Conservation (phyloP, 2,797 vertebrate species). For the Sebastes variabilis region DNA sequence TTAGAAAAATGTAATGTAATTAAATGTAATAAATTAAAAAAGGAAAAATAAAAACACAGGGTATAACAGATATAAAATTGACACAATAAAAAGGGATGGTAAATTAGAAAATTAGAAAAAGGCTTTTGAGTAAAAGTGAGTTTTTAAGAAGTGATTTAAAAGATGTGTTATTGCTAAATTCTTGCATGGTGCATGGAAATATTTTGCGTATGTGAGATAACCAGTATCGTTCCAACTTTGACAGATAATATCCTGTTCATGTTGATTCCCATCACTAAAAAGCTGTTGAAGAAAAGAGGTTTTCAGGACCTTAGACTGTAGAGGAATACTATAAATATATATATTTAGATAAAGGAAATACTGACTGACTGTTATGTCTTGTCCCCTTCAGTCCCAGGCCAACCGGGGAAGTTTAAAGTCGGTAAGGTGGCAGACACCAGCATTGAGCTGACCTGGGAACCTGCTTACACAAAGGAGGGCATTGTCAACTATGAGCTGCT, state of each 20-base stretch:
- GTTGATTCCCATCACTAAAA: not conserved
- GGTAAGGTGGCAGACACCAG: conserved; percentile 93
- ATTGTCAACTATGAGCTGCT: conserved; percentile 95
- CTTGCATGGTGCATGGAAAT: not conserved
- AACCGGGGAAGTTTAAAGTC: conserved; percentile 94
- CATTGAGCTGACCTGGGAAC: conserved; percentile 92
- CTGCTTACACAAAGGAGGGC: conserved; percentile 91
- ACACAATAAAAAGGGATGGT: not conserved
- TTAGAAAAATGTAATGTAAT: too few species aligned
- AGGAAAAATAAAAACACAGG: not conserved
- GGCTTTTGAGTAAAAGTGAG: not conserved
- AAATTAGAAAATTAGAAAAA: not conserved
- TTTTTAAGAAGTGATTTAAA: not conserved
- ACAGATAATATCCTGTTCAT: not conserved
- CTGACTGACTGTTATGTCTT: conserved; percentile 1
- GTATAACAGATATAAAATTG: not conserved
- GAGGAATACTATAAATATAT: not conserved
- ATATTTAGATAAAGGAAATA: not conserved
- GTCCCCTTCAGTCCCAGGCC: conserved; percentile 87
- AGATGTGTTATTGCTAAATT: not conserved
- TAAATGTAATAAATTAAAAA: not conserved
- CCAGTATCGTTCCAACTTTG: not conserved
- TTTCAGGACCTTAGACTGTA: not conserved
- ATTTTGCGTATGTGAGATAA: not conserved
- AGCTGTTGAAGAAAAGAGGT: not conserved